Base-by-base conservation (phyloP, 2,113 vertebrate species). In the Semnopithecus entellus region DNA sequence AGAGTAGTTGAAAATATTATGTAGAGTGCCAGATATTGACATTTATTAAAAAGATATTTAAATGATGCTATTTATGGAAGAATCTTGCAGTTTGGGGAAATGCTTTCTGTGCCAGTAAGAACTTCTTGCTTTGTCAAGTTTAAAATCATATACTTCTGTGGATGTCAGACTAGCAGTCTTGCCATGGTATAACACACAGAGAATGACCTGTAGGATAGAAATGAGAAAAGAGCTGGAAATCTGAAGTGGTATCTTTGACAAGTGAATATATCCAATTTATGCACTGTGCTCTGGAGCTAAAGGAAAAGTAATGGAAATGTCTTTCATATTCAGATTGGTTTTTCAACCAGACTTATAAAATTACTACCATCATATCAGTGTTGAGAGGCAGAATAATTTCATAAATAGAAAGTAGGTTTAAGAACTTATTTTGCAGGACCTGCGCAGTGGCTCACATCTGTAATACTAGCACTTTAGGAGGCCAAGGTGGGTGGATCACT, bases 181-280 rank as follows among this genome's bases (percentile, higher is more conserved):
- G 85, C 72, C 90, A 79, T 23, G 45, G 40, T 86, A 94, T 90
- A 64, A 83, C 59, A 95, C 17, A 68, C 20, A 40, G 17, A 94
- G 68, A 97, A 91, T 97, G 59, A 94, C 40, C 97, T 95, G 91
- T 64, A 82, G 57, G 59, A 82, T 97, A 23, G 70, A 97, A 95
- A 88, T 96, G 95, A 96, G 57, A 95, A 94, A 90, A 81, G 45
- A 94, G 90, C 70, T 88, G 90, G 94, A 96, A 95, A 93, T 85
- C 27, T 72, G 35, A 95, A 96, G 90, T 88, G 48, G 70, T 96
- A 88, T 88, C 55, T 96, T 96, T 96, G 94, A 98, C 88, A 97
- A 97, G 92, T 88, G 94, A 97, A 92, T 98, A 96, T 90, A 94
- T 96, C 43, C 72, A 97, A 84, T 96, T 98, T 96, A 96, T 96